These are phyloP conservation scores for Proteles cristata DNA, from an alignment of 2,113 vertebrate genomes.

Conservation along the genomic window DNA sequence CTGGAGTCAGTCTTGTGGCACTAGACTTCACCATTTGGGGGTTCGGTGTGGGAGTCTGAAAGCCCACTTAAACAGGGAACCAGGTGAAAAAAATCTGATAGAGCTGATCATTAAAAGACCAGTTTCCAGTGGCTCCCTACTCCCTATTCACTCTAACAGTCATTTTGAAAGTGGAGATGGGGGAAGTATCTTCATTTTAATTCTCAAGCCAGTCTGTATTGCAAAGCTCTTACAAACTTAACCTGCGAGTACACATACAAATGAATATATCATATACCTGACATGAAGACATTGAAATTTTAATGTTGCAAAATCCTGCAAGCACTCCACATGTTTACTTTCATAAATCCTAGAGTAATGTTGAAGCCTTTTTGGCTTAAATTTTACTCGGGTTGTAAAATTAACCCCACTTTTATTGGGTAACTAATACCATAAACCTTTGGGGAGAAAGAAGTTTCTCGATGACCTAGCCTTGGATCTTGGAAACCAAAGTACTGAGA, in stretches of 20 bases:
- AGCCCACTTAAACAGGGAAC: background rate
- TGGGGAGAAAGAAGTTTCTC: constrained; percentile 68
- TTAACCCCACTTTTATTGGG: constrained; percentile 82
- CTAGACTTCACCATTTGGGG: background rate
- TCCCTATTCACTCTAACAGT: background rate
- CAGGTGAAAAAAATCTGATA: background rate
- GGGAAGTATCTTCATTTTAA: background rate
- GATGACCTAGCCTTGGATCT: constrained; percentile 52
- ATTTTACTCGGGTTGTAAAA: constrained; percentile 80
- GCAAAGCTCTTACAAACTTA: constrained; percentile 49
- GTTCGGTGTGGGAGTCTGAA: background rate
- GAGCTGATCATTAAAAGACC: background rate
- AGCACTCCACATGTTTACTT: constrained; percentile 70
- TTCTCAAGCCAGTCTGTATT: background rate
- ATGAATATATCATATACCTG: constrained; percentile 53
- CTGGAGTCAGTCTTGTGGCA: background rate
- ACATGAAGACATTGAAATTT: constrained; percentile 68
- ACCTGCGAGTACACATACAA: constrained; percentile 33
- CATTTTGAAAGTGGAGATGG: background rate
- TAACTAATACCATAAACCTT: constrained; percentile 81
- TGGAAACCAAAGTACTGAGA: constrained; percentile 46
- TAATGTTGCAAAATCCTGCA: constrained; percentile 63
- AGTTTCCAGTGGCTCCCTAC: background rate
- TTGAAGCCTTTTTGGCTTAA: constrained; percentile 79
- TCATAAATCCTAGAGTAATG: constrained; percentile 79